These are phyloP conservation scores for Tiliacea aurago DNA, from an alignment of 2,888 invertebrate species.

Conservation along the genomic window DNA sequence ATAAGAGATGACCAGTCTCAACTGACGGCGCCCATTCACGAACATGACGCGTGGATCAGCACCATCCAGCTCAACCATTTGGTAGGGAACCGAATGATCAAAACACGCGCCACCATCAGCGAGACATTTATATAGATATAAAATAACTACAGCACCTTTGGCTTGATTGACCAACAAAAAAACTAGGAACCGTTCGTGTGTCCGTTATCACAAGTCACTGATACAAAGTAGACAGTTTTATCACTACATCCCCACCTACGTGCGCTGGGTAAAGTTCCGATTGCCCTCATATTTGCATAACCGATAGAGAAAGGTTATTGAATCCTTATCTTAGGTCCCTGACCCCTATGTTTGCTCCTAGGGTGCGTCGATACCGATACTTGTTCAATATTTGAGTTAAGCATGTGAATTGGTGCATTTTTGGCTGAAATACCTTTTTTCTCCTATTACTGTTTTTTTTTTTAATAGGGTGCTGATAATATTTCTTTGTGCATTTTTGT, in stretches of 20 bases:
- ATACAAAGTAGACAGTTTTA: slow-evolving; percentile 55
- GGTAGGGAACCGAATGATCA: too few relatives aligned
- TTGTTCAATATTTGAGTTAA: slow-evolving; percentile 68
- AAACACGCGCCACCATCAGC: too few relatives aligned
- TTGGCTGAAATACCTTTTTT: slow-evolving; percentile 5
- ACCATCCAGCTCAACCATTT: too few relatives aligned
- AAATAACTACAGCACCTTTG: background rate
- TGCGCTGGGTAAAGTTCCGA: slow-evolving; percentile 55
- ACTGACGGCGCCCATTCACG: too few relatives aligned
- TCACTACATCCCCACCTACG: slow-evolving; percentile 36
- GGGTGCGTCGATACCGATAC: slow-evolving; percentile 66
- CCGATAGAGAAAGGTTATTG: slow-evolving; percentile 83
- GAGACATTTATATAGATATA: too few relatives aligned
- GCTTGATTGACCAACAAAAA: slow-evolving; percentile 12
- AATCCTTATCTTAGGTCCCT: slow-evolving; percentile 83
- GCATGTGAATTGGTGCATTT: slow-evolving; percentile 31
- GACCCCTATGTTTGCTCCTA: slow-evolving; percentile 75
- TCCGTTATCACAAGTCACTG: slow-evolving; percentile 33
- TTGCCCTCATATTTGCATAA: slow-evolving; percentile 75
- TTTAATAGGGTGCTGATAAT: background rate
- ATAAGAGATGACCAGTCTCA: too few relatives aligned
- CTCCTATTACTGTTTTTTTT: background rate
- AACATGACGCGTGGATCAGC: too few relatives aligned
- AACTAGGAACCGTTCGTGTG: too few relatives aligned
- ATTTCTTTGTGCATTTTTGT: background rate